Base-by-base conservation (phyloP, 2,888 invertebrate species). In the Geotrupes spiniger region DNA sequence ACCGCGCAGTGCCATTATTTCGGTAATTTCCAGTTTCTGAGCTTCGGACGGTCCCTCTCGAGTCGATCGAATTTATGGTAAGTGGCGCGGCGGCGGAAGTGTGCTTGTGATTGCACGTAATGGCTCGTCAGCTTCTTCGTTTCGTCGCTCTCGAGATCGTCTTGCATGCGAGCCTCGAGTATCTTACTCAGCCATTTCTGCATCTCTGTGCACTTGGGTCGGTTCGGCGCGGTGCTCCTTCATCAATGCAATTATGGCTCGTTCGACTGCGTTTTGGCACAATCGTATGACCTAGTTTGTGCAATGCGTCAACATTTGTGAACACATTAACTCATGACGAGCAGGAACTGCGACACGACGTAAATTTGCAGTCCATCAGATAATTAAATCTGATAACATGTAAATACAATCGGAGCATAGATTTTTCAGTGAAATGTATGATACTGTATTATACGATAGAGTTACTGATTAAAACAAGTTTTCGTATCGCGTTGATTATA, bases 31-130 rank as follows among this genome's bases (percentile, higher is more conserved):
- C 59, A 46, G 51, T 49, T 47, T 39, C 57, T 45, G 51, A 50
- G 40, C 49, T 57, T 53, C 36, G 47, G 51, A 42, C 42, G 40
- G 42, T 47, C 38, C 40, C 48, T 41, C 39, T 28, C 46, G 41
- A 36, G 15, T 65, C 62, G 65, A 65, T 65, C 62, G 59, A 62
- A 62, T 63, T 64, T 63, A 64, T 64, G 63, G 62, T 61, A 60
- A 63, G 59, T 59, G 61, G 46, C 54, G 49, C 41, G 31, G 10
- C 53, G 52, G 42, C 52, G 51, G 49, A 56, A 61, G 60, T 58
- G 62, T 61, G 61, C 63, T 63, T 62, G 52, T 60, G 59, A 63
- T 60, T 60, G 59, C 58, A 60, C 56, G 53, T 61, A 62, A 61
- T 60, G 57, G 61, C 56, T 55, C 54, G 60, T 62, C 62, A 60